Base-by-base conservation (phyloP, 2,888 invertebrate species). In the Ophion ventricosus region DNA sequence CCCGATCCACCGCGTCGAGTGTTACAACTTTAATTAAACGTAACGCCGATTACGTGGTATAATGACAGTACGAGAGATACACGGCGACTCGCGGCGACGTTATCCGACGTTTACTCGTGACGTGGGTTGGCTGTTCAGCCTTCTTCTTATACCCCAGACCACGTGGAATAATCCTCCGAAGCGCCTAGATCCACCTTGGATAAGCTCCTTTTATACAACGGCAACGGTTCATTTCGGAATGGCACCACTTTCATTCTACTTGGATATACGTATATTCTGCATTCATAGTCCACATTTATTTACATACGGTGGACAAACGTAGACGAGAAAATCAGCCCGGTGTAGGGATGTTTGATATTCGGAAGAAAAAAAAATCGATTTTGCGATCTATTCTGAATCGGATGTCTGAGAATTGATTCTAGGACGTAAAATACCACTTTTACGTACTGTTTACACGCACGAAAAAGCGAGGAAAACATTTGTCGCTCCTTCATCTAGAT, bases 11-110 rank as follows among this genome's bases (percentile, higher is more conserved):
- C 79, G 74, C 85, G 59, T 70, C 78, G 84, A 87, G 82, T 84
- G 81, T 87, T 91, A 91, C 89, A 91, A 90, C 89, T 91, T 91
- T 91, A 91, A 91, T 91, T 91, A 91, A 91, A 91, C 89, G 91
- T 89, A 84, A 84, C 81, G 74, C 78, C 84, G 81, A 84, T 81
- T 84, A 84, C 78, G 81, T 85, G 83, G 81, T 79, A 83, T 83
- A 84, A 84, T 80, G 72, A 83, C 80, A 82, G 85, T 77, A 80
- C 83, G 73, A 73, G 79, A 76, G 66, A 66, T 75, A 75, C 67
- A 63, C 67, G 69, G 73, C 69, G 57, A 81, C 73, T 81, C 79
- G 14, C 14, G 72, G 61, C 64, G 75, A 43, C 72, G 74, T 80
- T 80, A 75, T 67, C 66, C 69, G 73, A 73, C 79, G 74, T 78